These are phyloP conservation scores for Penaeus vannamei DNA, from an alignment of 1,140 invertebrate genomes.

Conservation along the genomic window DNA sequence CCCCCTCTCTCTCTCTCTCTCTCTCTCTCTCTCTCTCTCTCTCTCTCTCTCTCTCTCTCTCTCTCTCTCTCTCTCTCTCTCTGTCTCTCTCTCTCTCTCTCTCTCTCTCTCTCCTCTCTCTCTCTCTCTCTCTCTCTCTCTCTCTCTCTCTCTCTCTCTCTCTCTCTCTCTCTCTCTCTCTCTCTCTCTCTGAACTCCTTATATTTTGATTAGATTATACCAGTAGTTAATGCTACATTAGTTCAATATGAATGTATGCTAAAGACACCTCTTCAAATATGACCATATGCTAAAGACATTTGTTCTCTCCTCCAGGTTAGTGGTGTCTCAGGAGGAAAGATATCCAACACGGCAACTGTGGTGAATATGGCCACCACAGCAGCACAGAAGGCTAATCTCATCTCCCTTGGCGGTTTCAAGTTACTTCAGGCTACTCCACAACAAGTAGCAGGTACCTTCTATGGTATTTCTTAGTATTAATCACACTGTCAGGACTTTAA, in stretches of 20 bases:
- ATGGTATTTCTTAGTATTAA: not conserved
- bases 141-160: no score
- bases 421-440: conserved; percentile 53
- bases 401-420: conserved; percentile 57
- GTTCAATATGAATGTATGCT: not conserved
- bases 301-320: not conserved
- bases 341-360: conserved; percentile 41
- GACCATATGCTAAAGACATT: not conserved
- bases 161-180: no score
- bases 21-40: no score
- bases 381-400: conserved; percentile 47
- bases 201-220: no score
- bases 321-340: conserved; percentile 31
- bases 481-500: not conserved
- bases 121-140: no score
- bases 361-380: conserved; percentile 54
- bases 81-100: no score
- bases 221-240: no score
- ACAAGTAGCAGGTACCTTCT: conserved; percentile 29
- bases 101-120: no score
- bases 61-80: no score
- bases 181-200: no score
- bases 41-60: no score
- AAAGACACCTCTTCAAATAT: not conserved
- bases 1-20: no score